Evolutionary conservation across 2,113 vertebrate species (phyloP).

Genomic region (Microtus pennsylvanicus): DNA sequence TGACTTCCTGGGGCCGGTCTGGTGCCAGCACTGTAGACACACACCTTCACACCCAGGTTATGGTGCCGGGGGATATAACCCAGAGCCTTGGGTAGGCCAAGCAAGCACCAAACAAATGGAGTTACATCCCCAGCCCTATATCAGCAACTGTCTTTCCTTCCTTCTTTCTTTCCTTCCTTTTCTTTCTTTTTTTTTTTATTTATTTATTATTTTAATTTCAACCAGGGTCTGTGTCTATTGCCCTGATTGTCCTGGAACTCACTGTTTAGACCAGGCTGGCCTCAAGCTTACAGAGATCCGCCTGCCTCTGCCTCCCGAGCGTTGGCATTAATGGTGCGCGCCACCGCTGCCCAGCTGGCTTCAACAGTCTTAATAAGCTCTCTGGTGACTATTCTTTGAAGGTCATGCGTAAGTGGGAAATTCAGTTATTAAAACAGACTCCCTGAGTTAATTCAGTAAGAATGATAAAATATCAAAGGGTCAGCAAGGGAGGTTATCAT

Average conservation of each 20-base stretch:
- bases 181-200: accelerated
- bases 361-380: neutral
- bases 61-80: neutral
- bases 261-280: neutral
- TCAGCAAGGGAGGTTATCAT: neutral
- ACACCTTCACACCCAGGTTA: neutral
- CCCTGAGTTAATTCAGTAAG: neutral
- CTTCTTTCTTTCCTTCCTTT: neutral
- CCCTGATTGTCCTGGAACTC: neutral
- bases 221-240: neutral
- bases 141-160: neutral
- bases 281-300: neutral
- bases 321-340: neutral
- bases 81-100: neutral
- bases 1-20: too few species aligned
- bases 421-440: neutral
- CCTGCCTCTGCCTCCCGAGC: neutral
- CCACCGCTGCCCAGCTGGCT: too few species aligned
- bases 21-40: too few species aligned
- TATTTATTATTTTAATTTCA: neutral
- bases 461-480: neutral
- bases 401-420: neutral
- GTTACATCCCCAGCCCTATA: too few species aligned
- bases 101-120: too few species aligned
- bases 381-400: neutral